Percentiles rank a stretch among this genome's conserved stretches.
Conservation (phyloP, 2,888 invertebrate genomes). For the Tetragonisca angustula region DNA sequence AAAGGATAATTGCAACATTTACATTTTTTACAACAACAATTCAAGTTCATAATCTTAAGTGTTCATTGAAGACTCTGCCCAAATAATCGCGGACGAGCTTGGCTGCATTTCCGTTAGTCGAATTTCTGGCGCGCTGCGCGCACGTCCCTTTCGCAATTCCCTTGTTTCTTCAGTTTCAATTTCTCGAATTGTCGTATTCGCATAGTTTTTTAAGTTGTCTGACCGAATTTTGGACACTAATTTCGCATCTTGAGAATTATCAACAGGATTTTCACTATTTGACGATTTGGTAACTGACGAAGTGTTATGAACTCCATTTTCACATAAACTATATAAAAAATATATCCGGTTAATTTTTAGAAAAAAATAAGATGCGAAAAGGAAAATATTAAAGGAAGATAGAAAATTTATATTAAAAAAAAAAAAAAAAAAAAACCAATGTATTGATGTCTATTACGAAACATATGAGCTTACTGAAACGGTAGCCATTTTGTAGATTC, state of each 20-base stretch:
- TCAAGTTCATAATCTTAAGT: constrained; percentile 4
- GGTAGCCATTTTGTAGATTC: constrained; percentile 33
- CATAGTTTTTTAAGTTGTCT: not conserved
- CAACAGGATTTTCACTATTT: constrained; percentile 24
- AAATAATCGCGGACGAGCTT: not conserved
- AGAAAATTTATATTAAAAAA: not conserved
- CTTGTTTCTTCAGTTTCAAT: constrained; percentile 13
- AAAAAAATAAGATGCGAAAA: not conserved
- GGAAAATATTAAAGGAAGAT: not conserved
- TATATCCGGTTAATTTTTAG: constrained; percentile 2
- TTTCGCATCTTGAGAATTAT: constrained; percentile 58
- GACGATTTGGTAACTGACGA: constrained; percentile 16
- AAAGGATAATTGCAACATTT: constrained; percentile 26
- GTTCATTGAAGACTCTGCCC: constrained; percentile 29
- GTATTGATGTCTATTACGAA: not conserved
- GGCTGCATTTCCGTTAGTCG: constrained; percentile 8
- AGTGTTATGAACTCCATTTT: constrained; percentile 20
- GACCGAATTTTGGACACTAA: constrained; percentile 48
- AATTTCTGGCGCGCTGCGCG: constrained; percentile 69
- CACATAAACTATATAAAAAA: constrained; percentile 22
- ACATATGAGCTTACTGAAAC: constrained; percentile 33
- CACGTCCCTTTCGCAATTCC: constrained; percentile 33
- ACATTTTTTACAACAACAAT: constrained; percentile 43
- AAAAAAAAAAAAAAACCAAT: not conserved
- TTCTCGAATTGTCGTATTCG: not conserved